A percentile compares a stretch with the other conserved stretches of the same genome.
phyloP scores from a whole-genome alignment of 2,797 vertebrate genomes.

The Manis javanica region DNA sequence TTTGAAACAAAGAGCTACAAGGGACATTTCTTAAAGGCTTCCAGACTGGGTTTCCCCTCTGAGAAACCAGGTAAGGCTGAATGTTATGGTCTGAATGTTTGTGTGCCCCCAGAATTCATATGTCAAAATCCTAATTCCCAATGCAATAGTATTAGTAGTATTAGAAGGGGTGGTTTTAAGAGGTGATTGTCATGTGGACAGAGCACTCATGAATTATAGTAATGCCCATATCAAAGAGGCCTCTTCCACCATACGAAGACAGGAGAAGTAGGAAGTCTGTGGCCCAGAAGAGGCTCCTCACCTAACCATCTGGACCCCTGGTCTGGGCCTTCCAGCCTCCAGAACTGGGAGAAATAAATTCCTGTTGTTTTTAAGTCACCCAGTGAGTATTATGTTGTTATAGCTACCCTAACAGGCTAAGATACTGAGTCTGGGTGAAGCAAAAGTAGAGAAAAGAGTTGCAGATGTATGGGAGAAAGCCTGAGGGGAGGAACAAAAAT shows the following conservation, averaged over 20 bases:
- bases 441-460: not conserved
- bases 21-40: not conserved
- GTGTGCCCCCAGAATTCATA: not conserved
- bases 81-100: not conserved
- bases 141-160: not conserved
- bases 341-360: not conserved
- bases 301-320: not conserved
- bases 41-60: not conserved
- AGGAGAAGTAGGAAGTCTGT: not conserved
- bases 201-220: not conserved
- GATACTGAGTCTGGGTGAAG: not conserved
- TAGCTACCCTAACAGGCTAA: not conserved
- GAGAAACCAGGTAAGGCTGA: not conserved
- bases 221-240: not conserved
- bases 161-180: not conserved
- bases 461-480: not conserved
- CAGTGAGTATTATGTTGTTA: not conserved
- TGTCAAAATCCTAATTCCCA: not conserved
- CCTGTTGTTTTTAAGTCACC: not conserved
- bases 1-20: not conserved
- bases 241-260: not conserved
- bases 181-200: not conserved
- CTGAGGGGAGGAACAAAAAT: not conserved
- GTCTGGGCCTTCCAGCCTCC: not conserved
- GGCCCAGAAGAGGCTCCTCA: not conserved